phyloP scores from a whole-genome alignment of 2,113 vertebrate species.

The Orycteropus afer region DNA sequence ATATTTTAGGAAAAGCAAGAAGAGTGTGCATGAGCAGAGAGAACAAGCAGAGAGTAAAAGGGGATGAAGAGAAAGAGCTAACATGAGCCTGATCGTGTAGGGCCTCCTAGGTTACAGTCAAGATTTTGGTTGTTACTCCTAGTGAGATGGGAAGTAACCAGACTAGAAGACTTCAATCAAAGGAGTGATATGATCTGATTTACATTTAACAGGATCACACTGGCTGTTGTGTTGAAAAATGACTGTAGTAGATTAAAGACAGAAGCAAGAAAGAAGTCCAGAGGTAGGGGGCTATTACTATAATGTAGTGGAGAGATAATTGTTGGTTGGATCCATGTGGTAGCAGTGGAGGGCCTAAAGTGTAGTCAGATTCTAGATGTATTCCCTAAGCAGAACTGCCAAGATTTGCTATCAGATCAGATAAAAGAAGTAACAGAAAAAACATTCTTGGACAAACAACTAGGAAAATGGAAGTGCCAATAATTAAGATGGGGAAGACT shows the following conservation, averaged over 20 bases:
- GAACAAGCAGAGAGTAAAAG: neutral
- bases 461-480: neutral
- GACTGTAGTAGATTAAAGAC: neutral
- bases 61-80: neutral
- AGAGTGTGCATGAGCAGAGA: neutral
- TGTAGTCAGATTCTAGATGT: neutral
- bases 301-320: neutral
- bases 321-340: neutral
- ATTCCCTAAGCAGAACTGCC: neutral
- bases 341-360: neutral
- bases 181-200: neutral
- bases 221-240: neutral
- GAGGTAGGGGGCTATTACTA: rapidly evolving
- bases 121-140: neutral
- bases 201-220: neutral
- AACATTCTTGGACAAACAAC: neutral
- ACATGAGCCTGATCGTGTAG: neutral
- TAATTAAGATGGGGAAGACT: neutral
- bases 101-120: neutral
- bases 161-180: neutral
- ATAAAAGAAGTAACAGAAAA: neutral
- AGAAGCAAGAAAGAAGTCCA: neutral
- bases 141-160: neutral
- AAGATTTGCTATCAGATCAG: neutral
- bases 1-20: neutral